Evolutionary conservation across 2,888 invertebrate genomes (phyloP).

Genomic region (Nebria salina): DNA sequence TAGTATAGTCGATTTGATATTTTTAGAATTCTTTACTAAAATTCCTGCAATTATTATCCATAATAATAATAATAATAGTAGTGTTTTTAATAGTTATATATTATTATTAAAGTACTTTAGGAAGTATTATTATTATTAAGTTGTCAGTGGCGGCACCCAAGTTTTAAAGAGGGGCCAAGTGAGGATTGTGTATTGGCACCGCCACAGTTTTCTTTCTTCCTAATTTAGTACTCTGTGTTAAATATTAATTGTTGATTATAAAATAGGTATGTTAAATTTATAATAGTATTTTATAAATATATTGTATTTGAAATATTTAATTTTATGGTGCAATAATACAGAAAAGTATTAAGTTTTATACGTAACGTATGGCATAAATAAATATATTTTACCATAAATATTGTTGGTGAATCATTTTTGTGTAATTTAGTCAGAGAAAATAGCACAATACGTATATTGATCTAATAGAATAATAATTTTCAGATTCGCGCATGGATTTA

Average conservation of each 20-base stretch:
- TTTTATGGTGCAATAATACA: slow-evolving; percentile 20
- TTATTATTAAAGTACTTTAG: not conserved
- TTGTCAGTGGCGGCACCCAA: not conserved
- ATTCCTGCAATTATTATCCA: not conserved
- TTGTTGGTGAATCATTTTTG: not conserved
- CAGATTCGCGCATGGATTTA: slow-evolving; percentile 20
- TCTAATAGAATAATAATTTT: slow-evolving; percentile 10
- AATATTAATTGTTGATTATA: slow-evolving; percentile 5
- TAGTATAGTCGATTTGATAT: too few species aligned
- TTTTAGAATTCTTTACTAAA: not conserved
- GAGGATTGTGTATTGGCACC: not conserved
- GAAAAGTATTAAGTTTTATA: slow-evolving; percentile 16
- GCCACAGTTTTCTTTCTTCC: not conserved
- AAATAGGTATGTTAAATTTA: slow-evolving; percentile 13
- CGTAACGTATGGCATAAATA: slow-evolving; percentile 6
- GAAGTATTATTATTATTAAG: not conserved
- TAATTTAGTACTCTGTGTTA: slow-evolving; percentile 8
- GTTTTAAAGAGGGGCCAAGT: not conserved
- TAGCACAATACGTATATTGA: not conserved
- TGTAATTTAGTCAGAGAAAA: not conserved
- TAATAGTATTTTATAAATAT: slow-evolving; percentile 10
- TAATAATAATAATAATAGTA: not conserved
- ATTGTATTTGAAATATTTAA: slow-evolving; percentile 6
- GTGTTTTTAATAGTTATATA: not conserved
- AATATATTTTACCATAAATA: slow-evolving; percentile 15